phyloP scores from a whole-genome alignment of 2,113 vertebrate genomes.

The Sigmodon hispidus region DNA sequence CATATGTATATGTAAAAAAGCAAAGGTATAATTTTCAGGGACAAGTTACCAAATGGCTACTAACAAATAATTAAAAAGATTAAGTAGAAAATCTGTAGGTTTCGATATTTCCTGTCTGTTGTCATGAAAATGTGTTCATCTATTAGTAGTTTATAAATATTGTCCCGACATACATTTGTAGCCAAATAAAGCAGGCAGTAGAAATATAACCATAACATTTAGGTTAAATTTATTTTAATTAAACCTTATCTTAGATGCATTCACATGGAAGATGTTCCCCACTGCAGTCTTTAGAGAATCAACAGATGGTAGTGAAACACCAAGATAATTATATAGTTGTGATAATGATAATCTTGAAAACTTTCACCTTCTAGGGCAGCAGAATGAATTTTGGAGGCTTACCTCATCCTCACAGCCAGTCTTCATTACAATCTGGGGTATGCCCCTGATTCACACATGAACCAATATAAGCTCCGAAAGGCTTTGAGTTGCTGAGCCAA shows the following conservation, averaged over 20 bases:
- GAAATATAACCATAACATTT: not conserved
- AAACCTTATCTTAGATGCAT: not conserved
- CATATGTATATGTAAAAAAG: not conserved
- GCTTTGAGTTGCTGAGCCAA: not conserved
- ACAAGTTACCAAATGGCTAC: not conserved
- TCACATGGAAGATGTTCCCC: not conserved
- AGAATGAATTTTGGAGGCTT: not conserved
- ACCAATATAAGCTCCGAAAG: not conserved
- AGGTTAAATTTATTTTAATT: not conserved
- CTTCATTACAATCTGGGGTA: not conserved
- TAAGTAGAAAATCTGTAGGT: not conserved
- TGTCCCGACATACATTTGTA: not conserved
- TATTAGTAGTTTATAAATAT: not conserved
- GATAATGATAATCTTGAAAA: not conserved
- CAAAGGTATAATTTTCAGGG: not conserved
- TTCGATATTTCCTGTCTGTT: not conserved
- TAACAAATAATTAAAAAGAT: constrained; percentile 35
- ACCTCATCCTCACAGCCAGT: not conserved
- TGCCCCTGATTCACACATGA: not conserved
- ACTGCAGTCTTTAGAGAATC: not conserved
- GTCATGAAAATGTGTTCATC: not conserved
- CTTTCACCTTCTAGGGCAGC: not conserved
- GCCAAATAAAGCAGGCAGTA: not conserved
- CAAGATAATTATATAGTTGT: not conserved
- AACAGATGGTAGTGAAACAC: not conserved